These are phyloP conservation scores for Seriola quinqueradiata DNA, from an alignment of 2,113 vertebrate genomes.

Conservation along the genomic window DNA sequence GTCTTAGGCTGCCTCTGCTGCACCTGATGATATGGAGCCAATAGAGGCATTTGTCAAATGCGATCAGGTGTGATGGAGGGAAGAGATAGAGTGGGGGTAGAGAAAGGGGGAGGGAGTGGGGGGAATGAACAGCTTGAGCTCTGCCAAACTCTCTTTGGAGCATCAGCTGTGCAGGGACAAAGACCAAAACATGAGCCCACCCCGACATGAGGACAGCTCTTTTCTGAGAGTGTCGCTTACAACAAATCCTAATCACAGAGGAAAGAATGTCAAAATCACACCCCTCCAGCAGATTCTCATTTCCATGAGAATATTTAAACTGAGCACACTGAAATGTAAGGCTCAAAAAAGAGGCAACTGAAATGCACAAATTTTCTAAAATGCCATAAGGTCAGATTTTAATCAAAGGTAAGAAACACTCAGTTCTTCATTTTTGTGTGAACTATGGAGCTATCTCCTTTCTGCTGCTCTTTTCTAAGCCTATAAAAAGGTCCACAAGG, in stretches of 20 bases:
- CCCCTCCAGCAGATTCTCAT: background rate
- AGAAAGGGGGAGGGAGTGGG: constrained; percentile 36
- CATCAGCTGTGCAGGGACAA: constrained; percentile 73
- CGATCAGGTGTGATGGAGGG: constrained; percentile 84
- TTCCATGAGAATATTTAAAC: constrained; percentile 48
- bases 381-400: constrained; percentile 77
- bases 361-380: constrained; percentile 68
- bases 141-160: constrained; percentile 75
- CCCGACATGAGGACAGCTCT: constrained; percentile 29
- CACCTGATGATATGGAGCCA: constrained; percentile 84
- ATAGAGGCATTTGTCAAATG: constrained; percentile 85
- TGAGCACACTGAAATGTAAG: constrained; percentile 28
- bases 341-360: constrained; percentile 15
- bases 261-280: constrained; percentile 40
- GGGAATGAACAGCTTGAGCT: constrained; percentile 69
- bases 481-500: constrained; percentile 79
- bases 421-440: constrained; percentile 65
- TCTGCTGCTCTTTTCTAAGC: constrained; percentile 74
- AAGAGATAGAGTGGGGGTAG: constrained; percentile 62
- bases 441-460: constrained; percentile 62
- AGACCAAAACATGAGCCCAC: constrained; percentile 57
- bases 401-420: constrained; percentile 77
- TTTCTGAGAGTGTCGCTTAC: constrained; percentile 32
- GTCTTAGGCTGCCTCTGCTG: constrained; percentile 78
- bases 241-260: constrained; percentile 44